Percentiles rank a stretch among this genome's conserved stretches.
Conservation (phyloP, 2,888 invertebrate genomes). For the Drosophila koepferae region DNA sequence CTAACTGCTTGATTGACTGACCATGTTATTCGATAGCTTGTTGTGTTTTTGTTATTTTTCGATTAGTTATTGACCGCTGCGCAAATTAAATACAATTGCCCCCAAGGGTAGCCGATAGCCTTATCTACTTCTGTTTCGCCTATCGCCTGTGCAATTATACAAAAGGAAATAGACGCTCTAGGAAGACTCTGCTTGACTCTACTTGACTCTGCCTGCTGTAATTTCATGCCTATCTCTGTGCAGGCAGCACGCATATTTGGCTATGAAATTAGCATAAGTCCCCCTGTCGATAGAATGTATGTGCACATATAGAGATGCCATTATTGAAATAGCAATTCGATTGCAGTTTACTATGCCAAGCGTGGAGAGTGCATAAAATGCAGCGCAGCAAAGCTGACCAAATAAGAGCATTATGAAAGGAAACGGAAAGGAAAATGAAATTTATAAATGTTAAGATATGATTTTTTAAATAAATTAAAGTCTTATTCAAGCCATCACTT, state of each 20-base stretch:
- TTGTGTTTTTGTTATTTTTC: slow-evolving; percentile 69
- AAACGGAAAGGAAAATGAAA: neutral
- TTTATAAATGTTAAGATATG: neutral
- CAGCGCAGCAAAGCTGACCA: neutral
- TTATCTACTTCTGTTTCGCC: neutral
- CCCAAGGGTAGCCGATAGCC: slow-evolving; percentile 18
- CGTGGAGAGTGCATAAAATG: neutral
- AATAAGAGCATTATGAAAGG: neutral
- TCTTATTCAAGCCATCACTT: neutral
- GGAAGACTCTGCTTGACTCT: slow-evolving; percentile 1
- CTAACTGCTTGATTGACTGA: slow-evolving; percentile 44
- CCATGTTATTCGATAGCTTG: slow-evolving; percentile 65
- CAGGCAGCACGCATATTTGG: slow-evolving; percentile 54
- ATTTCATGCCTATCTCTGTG: slow-evolving; percentile 38
- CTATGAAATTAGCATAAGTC: slow-evolving; percentile 42
- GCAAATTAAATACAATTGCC: slow-evolving; percentile 72
- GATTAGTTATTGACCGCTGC: slow-evolving; percentile 49
- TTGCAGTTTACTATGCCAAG: neutral
- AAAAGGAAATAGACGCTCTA: slow-evolving; percentile 22
- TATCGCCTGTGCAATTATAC: neutral
- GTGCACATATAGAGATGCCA: slow-evolving; percentile 8
- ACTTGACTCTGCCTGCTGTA: slow-evolving; percentile 19
- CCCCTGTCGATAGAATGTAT: neutral
- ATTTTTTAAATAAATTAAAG: neutral
- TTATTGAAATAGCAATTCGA: slow-evolving; percentile 10